Base-by-base conservation (phyloP, 1,140 invertebrate species). In the Drosophila burlai region DNA sequence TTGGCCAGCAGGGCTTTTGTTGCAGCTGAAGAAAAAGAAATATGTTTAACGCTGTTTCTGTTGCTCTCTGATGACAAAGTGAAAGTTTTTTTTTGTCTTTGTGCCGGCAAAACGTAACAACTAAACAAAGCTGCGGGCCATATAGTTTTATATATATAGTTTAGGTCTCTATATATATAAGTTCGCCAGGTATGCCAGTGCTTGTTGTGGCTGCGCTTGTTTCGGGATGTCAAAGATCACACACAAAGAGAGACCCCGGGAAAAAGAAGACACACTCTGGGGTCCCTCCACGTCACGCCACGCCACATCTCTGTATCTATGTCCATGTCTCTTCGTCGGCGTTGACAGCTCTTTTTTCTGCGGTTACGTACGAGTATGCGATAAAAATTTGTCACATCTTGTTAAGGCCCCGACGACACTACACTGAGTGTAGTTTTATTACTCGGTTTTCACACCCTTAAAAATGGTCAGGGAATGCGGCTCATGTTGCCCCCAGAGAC, bases 381-480 rank as follows among this genome's bases (percentile, higher is more conserved):
- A 86, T 85, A 76, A 83, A 89, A 84, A 87, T 87, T 81, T 87
- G 84, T 84, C 84, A 89, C 84, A 87, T 84, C 61, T 89, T 77
- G 71, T 77, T 73, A 71, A 67, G 63, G 24, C 21, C 63, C 46
- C 58, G 54, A 55, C 54, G 38, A 43, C 54, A 61, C 54, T 15
- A 21, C 62, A 59, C 55, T 36, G 40, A 29, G 67, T 73, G 69
- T 61, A 46, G 38, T 72, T 74, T 73, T 73, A 61, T 74, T 60
- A 60, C 67, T 55, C 15, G 40, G 0, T 74, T 73, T 74, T 74
- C 71, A 74, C 71, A 74, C 71, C 68, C 68, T 42, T 58, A 21
- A 42, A 66, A 73, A 40, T 61, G 46, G 68, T 36, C 69, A 66
- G 46, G 45, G 73, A 38, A 58, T 59, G 72, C 16, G 38, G 9